Evolutionary conservation across 2,113 vertebrate species (phyloP), one percentile per base, ranked within the genome.

Genomic region (Pungitius pungitius): DNA sequence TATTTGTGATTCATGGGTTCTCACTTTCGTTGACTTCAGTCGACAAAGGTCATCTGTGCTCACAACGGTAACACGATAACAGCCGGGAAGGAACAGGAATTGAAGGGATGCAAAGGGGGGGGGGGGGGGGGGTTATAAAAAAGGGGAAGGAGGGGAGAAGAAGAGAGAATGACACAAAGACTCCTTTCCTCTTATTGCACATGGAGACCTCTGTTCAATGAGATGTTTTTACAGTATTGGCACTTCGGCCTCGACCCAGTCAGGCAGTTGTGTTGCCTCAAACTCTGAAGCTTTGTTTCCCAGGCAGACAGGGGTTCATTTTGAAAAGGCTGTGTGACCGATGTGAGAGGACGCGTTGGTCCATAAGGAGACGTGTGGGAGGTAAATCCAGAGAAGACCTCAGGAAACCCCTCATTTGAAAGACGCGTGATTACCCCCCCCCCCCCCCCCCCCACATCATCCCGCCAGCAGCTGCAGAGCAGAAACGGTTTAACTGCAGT

Each of bases 1-100:
- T 52, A 17, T 76, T 39, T 45, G 2, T n/a, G 61, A 65, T 30
- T 20, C 8, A 24, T 54, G 55, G 42, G 33, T 26, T 52, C 24
- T 35, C 12, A 13, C 35, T 75, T 63, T 74, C 72, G 62, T 17
- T n/a, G 37, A 51, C 40, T 59, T 71, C 14, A 60, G 77, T 80
- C 66, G 15, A 81, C 75, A 76, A 86, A 85, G 73, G 86, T 82
- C 82, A 78, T 68, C 78, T 73, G 59, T 20, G 22, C 33, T 35
- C 55, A 63, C 59, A 78, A 66, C 17, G 11, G 56, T 43, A 33
- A 69, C 74, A 75, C 37, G 51, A 70, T 35, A 39, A 71, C 61
- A 37, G 60, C 22, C 1, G 59, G 35, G 65, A 75, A 20, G 40
- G 65, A 82, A 67, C 47, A 11, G 1, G 26, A 64, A 35, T 43